These are phyloP conservation scores for Pyralis farinalis DNA, from an alignment of 2,888 invertebrate species.

Conservation along the genomic window DNA sequence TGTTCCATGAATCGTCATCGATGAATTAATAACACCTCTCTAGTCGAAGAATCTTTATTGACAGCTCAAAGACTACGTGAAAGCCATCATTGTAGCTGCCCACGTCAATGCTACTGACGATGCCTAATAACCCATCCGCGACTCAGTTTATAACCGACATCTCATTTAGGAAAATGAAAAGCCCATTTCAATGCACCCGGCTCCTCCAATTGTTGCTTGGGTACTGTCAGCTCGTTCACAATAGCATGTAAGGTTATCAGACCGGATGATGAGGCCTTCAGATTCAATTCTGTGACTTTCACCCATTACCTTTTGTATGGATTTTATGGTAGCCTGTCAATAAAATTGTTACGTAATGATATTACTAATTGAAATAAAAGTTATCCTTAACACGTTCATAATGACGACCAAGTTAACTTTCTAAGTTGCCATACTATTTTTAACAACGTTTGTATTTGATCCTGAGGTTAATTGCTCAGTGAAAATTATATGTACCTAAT, in stretches of 20 bases:
- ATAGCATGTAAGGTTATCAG: conserved; percentile 70
- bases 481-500: too few relatives aligned
- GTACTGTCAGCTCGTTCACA: conserved; percentile 53
- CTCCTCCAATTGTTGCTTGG: conserved; percentile 58
- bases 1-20: conserved; percentile 30
- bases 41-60: conserved; percentile 61
- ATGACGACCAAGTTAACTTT: conserved; percentile 37
- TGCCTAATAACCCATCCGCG: conserved; percentile 59
- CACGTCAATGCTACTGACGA: conserved; percentile 57
- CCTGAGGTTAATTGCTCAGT: too few relatives aligned
- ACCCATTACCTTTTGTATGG: conserved; percentile 64
- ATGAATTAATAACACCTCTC: conserved; percentile 50
- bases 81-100: conserved; percentile 56
- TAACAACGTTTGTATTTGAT: too few relatives aligned
- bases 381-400: conserved; percentile 32
- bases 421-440: conserved; percentile 2
- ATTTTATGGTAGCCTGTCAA: conserved; percentile 41
- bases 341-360: conserved; percentile 43
- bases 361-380: conserved; percentile 36
- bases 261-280: conserved; percentile 72
- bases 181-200: conserved; percentile 54
- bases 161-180: conserved; percentile 76
- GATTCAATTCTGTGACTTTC: conserved; percentile 65
- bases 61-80: conserved; percentile 63
- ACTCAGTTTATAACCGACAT: conserved; percentile 49